Percentiles rank a stretch among this genome's conserved stretches.
These are phyloP conservation scores for Nemurella pictetii DNA, from an alignment of 2,888 invertebrate species.

Conservation along the genomic window DNA sequence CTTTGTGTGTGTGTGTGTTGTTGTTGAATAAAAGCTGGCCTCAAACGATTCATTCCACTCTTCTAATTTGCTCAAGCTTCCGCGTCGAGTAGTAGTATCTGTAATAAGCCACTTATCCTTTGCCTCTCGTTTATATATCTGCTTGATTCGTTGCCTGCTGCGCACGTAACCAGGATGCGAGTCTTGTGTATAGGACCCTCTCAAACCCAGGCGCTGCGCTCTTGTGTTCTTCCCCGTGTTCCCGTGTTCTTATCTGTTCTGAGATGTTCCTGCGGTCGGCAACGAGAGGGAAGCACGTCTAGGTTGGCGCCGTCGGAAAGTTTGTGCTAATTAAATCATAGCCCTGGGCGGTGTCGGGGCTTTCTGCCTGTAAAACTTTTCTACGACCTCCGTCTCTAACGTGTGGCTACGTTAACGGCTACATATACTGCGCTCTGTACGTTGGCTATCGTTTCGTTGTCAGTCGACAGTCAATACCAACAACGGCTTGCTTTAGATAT, in stretches of 20 bases:
- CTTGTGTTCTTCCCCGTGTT: background rate
- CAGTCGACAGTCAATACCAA: background rate
- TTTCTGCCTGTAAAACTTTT: background rate
- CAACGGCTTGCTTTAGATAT: too few relatives aligned
- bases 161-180: too few relatives aligned
- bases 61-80: background rate
- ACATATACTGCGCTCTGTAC: background rate
- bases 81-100: background rate
- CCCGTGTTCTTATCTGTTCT: background rate
- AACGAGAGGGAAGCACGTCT: background rate
- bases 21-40: background rate
- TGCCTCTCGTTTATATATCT: background rate
- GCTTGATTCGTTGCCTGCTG: background rate
- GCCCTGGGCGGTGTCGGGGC: constrained; percentile 27
- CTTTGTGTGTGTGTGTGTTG: background rate
- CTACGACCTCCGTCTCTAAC: background rate
- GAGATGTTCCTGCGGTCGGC: background rate
- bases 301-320: background rate
- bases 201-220: too few relatives aligned
- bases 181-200: too few relatives aligned
- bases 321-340: constrained; percentile 36
- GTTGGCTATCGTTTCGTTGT: background rate
- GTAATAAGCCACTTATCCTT: background rate
- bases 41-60: background rate
- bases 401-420: background rate